Percentiles rank a stretch among this genome's conserved stretches.
phyloP scores from a whole-genome alignment of 2,113 vertebrate species.

The Meles meles region DNA sequence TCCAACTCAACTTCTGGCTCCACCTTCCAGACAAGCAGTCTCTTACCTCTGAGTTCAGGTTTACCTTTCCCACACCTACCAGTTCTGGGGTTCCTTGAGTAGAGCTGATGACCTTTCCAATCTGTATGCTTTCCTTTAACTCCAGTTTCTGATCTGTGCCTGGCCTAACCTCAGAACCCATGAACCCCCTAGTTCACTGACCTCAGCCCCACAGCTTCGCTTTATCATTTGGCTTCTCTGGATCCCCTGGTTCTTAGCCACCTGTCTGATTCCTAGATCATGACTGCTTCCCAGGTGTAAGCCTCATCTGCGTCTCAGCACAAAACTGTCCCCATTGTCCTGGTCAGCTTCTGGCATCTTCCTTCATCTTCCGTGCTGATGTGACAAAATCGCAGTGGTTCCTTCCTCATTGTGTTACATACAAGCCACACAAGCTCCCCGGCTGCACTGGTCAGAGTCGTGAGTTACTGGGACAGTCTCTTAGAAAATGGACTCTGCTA shows the following conservation, averaged over 20 bases:
- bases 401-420: neutral
- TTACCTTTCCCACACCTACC: neutral
- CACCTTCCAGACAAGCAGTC: neutral
- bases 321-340: neutral
- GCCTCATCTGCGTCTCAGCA: neutral
- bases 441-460: neutral
- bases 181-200: neutral
- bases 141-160: neutral
- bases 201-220: neutral
- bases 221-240: neutral
- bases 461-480: neutral
- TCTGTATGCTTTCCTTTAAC: neutral
- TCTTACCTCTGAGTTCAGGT: neutral
- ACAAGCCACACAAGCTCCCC: neutral
- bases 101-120: neutral
- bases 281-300: neutral
- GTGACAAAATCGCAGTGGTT: neutral
- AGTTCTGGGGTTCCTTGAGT: neutral
- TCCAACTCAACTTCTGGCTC: neutral
- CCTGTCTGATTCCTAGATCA: neutral
- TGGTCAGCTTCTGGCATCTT: neutral
- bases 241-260: neutral
- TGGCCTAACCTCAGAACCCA: neutral
- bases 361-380: neutral
- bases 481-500: neutral